Evolutionary conservation across 2,113 vertebrate genomes (phyloP).

Genomic region (Phaethon lepturus): DNA sequence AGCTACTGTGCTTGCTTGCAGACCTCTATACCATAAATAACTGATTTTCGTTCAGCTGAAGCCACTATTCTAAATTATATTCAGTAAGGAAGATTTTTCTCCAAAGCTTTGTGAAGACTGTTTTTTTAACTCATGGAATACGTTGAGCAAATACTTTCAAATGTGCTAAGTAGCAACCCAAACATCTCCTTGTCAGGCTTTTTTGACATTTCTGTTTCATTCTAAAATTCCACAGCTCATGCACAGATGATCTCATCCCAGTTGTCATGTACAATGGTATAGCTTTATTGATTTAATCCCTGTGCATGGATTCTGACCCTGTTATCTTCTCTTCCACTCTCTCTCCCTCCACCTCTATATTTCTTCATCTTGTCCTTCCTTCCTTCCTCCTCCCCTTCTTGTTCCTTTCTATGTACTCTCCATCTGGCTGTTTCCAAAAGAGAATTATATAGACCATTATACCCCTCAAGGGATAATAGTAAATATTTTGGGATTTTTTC

Average conservation of each 20-base stretch:
- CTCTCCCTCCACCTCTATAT: not conserved
- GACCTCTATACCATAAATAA: not conserved
- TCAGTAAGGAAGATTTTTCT: not conserved
- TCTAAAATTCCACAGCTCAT: not conserved
- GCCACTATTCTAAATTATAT: not conserved
- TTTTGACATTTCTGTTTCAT: not conserved
- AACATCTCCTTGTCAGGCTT: not conserved
- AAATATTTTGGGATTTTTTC: not conserved
- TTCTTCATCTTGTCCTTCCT: not conserved
- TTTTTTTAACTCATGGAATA: not conserved
- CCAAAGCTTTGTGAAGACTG: not conserved
- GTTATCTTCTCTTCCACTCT: not conserved
- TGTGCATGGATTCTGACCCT: not conserved
- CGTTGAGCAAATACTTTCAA: not conserved
- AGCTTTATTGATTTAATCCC: not conserved
- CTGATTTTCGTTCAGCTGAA: not conserved
- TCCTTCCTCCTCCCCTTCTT: not conserved
- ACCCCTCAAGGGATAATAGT: not conserved
- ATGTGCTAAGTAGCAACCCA: not conserved
- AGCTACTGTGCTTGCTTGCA: not conserved
- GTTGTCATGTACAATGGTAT: not conserved
- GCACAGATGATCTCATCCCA: not conserved
- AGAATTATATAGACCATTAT: not conserved
- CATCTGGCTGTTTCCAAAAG: not conserved
- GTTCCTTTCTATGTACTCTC: not conserved